Conservation (phyloP, 1,140 invertebrate species). For the Apis cerana region DNA sequence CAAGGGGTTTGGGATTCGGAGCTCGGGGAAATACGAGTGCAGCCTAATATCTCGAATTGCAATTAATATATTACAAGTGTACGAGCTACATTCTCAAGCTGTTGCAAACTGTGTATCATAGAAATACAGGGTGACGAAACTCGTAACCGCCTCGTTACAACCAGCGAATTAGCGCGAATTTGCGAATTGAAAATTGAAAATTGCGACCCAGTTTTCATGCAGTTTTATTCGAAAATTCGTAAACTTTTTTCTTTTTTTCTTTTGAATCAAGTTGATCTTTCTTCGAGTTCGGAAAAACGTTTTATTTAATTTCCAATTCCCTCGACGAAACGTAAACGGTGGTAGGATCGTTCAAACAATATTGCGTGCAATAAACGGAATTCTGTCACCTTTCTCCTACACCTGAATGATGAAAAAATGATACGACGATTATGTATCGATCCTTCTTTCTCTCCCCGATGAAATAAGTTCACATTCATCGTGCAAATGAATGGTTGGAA, state of each 20-base stretch:
- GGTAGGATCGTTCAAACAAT: constrained; percentile 65
- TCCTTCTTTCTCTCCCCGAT: constrained; percentile 60
- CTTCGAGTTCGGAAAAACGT: neutral
- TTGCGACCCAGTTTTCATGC: no score
- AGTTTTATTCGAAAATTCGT: no score
- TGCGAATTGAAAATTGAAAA: neutral
- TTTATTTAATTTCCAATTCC: neutral
- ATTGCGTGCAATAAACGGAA: constrained; percentile 76
- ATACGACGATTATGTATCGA: constrained; percentile 71
- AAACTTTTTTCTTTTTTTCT: neutral
- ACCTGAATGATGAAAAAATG: constrained; percentile 74
- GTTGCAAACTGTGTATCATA: neutral
- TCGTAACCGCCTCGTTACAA: neutral
- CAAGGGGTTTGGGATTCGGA: constrained; percentile 19
- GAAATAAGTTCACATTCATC: constrained; percentile 42
- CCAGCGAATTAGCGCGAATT: no score
- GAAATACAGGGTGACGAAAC: neutral
- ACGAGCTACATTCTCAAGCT: constrained; percentile 12
- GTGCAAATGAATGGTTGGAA: constrained; percentile 41
- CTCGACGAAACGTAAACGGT: constrained; percentile 57
- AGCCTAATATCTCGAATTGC: constrained; percentile 3
- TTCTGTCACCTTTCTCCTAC: constrained; percentile 78
- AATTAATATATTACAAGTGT: constrained; percentile 49
- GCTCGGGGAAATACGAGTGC: constrained; percentile 31
- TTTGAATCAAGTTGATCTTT: no score